Evolutionary conservation across 2,113 vertebrate genomes (phyloP).

Genomic region (Okapia johnstoni): DNA sequence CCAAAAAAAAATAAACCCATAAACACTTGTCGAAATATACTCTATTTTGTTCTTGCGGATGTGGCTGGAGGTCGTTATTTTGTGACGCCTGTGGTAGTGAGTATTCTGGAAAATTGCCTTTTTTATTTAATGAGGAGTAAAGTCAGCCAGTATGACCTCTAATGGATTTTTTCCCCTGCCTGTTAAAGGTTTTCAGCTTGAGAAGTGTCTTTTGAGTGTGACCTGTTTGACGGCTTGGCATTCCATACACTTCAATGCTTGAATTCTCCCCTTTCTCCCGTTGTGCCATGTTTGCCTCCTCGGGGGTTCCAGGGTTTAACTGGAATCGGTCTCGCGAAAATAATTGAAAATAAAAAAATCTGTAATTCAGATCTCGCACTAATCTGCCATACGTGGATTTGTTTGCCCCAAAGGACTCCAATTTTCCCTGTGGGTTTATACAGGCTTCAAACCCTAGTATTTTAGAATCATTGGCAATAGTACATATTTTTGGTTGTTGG

Average conservation of each 20-base stretch:
- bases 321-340: conserved; percentile 31
- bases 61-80: no score
- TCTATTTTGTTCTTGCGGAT: no score
- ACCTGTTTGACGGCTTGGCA: conserved; percentile 54
- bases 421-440: conserved; percentile 68
- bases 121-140: conserved; percentile 68
- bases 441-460: conserved; percentile 54
- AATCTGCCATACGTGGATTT: no score
- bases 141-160: conserved; percentile 57
- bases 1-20: no score
- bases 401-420: conserved; percentile 25
- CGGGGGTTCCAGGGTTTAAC: conserved; percentile 19
- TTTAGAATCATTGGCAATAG: conserved; percentile 49
- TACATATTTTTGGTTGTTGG: conserved; percentile 47
- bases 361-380: conserved; percentile 49
- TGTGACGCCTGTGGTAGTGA: no score
- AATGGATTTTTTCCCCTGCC: conserved; percentile 36
- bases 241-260: conserved; percentile 1
- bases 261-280: conserved; percentile 4
- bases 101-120: conserved; percentile 55
- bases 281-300: conserved; percentile 51
- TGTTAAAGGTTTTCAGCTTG: conserved; percentile 64
- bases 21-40: no score
- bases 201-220: conserved; percentile 55
- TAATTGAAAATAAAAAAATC: conserved; percentile 52